Evolutionary conservation across 2,113 vertebrate species (phyloP), one percentile per base, ranked within the genome.

Genomic region (Cottus gobio): DNA sequence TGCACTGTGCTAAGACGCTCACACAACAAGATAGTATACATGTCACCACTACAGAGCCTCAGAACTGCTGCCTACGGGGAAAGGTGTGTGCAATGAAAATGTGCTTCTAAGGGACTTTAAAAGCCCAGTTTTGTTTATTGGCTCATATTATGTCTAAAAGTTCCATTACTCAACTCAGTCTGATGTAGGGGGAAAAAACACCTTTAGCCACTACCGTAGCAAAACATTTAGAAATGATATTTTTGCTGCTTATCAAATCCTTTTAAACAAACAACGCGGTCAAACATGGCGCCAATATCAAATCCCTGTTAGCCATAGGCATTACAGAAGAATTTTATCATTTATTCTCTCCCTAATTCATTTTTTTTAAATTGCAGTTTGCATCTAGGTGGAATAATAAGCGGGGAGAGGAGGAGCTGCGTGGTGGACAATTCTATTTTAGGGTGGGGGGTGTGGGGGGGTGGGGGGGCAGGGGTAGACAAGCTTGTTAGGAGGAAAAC

Each of bases 401-500:
- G 79, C 78, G 46, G 65, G 24, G 34, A 46, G 58, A 52, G 72
- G 72, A 26, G 42, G 68, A 34, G 48, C 42, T 69, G 71, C 65
- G 64, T 61, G 54, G 50, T 80, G 84, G 85, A 83, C 85, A 85
- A 87, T 86, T 89, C 79, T 89, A 86, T 90, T 89, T 92, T 75
- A 77, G 81, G 71, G 48, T n/a, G n/a, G n/a, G n/a, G n/a, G n/a
- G n/a, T n/a, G n/a, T n/a, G n/a, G n/a, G n/a, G n/a, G n/a, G n/a
- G n/a, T n/a, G n/a, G n/a, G n/a, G n/a, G n/a, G n/a, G n/a, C n/a
- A n/a, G 26, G 72, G 62, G 81, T 62, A 82, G 84, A 90, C 74
- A 85, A 85, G 84, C 88, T 92, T 90, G 90, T 92, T 92, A 89
- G 86, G 82, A 82, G 80, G 84, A 84, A 90, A 85, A 84, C 58